Evolutionary conservation across 2,113 vertebrate species (phyloP).

Genomic region (crab-eating macaque (Macaca fascicularis)): T2T-MFA8v1.1 NC_088380.1:60659001-60659500

Average conservation of each 20-base stretch:
- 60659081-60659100: no score
- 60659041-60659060: not conserved
- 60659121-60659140: not conserved
- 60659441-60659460: no score
- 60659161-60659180: not conserved
- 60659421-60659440: no score
- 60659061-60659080: not conserved
- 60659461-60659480: no score
- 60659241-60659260: not conserved
- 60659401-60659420: no score
- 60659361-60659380: not conserved
- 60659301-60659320: not conserved
- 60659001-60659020: not conserved
- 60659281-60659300: not conserved
- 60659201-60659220: not conserved
- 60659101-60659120: not conserved
- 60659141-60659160: not conserved
- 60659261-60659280: not conserved
- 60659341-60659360: not conserved
- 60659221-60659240: not conserved
- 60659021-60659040: not conserved
- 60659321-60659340: not conserved
- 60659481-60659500: no score
- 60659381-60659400: not conserved
- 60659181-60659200: not conserved